Evolutionary conservation across 2,113 vertebrate genomes (phyloP), one percentile per base, ranked within the genome.

Genomic region (Artemisiospiza belli): DNA sequence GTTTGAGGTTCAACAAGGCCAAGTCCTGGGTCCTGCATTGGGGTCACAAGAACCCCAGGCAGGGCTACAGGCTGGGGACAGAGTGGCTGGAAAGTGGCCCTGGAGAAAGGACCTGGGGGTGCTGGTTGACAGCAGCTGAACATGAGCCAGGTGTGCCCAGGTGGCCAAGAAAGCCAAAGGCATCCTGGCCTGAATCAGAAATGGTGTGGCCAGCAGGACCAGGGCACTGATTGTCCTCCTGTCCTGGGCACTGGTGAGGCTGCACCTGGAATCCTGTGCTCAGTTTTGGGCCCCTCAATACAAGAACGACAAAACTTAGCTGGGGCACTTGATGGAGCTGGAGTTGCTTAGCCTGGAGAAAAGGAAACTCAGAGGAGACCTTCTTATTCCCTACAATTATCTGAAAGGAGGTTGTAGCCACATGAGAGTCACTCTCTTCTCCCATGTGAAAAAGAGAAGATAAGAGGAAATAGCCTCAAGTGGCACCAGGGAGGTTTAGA

Each of bases 401-500:
- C 24, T 54, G 54, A 54, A 46, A 75, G 55, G 8, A 82, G 17
- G 16, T 0, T 61, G 46, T 25, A 52, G 61, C 15, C 33, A 22
- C 24, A 6, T 39, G 15, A 33, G 22, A 43, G 12, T 30, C 0
- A 0, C 15, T 61, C 20, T 46, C n/a, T 35, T 52, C n/a, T 68
- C 24, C 21, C 11, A 54, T 4, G 20, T 15, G 9, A 39, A 44
- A 58, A 82, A 75, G 11, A 44, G 6, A 69, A 9, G 10, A 5
- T 46, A 46, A 46, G 39, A 61, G 11, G 30, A 55, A 83, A 68
- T 7, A 30, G 62, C 21, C 9, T 62, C 8, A 23, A 62, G 52
- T 15, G 47, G 30, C 39, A 76, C 3, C 5, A n/a, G 5, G 3
- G 24, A 75, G 20, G 5, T 39, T 61, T 15, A 25, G 33, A 75